phyloP scores from a whole-genome alignment of 1,140 invertebrate genomes.

The Melanaphis sacchari region DNA sequence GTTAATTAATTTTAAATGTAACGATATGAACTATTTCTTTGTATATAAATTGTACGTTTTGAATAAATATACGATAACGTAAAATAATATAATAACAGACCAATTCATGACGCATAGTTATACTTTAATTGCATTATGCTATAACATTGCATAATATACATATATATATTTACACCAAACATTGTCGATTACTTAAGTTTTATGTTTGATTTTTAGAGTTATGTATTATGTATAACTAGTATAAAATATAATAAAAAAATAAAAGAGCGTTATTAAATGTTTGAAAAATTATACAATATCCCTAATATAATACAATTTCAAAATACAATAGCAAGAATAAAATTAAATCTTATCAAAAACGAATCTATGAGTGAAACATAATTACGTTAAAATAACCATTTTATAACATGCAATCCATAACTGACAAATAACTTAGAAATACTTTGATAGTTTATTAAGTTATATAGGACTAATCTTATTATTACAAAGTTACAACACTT shows the following conservation, averaged over 20 bases:
- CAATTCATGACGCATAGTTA: too few species aligned
- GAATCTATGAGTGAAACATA: not conserved
- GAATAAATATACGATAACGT: not conserved
- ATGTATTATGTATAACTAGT: not conserved
- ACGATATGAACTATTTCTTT: not conserved
- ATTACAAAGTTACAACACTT: not conserved
- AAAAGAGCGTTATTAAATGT: not conserved
- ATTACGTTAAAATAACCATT: not conserved
- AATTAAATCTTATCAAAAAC: not conserved
- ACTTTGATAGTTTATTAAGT: not conserved
- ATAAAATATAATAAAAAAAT: not conserved
- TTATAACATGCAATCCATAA: not conserved
- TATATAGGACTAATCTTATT: not conserved
- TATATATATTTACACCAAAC: not conserved
- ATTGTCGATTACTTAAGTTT: not conserved
- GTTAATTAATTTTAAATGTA: not conserved
- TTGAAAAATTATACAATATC: not conserved
- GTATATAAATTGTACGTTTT: not conserved
- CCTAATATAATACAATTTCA: not conserved
- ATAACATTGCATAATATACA: too few species aligned
- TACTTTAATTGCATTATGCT: too few species aligned
- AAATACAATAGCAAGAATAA: not conserved
- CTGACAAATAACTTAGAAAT: constrained; percentile 13
- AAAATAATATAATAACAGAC: not conserved
- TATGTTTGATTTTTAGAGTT: not conserved